phyloP scores from a whole-genome alignment of 2,888 invertebrate species.

The Meteorus colon region DNA sequence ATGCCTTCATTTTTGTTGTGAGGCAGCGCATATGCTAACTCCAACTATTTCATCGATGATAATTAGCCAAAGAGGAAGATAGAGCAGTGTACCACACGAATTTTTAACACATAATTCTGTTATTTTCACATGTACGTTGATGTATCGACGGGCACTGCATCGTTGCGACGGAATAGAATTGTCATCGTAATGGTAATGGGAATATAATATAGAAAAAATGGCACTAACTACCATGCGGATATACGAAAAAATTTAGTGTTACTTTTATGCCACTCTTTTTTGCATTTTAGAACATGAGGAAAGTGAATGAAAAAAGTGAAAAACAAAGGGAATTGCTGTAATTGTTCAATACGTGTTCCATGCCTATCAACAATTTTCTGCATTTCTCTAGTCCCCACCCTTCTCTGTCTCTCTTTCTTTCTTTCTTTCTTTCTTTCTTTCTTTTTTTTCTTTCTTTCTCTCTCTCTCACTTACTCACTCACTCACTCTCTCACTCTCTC shows the following conservation, averaged over 20 bases:
- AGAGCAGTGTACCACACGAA: not conserved
- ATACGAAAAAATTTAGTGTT: constrained; percentile 15
- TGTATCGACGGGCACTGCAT: constrained; percentile 51
- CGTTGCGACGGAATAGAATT: constrained; percentile 47
- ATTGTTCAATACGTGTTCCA: not conserved
- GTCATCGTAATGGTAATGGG: constrained; percentile 4
- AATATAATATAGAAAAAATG: constrained; percentile 5
- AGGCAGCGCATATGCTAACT: not conserved
- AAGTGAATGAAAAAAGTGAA: not conserved
- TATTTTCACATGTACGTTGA: constrained; percentile 54
- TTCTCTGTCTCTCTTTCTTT: not conserved
- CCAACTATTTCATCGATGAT: not conserved
- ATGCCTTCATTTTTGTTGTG: constrained; percentile 7
- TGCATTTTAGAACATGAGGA: not conserved
- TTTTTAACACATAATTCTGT: not conserved
- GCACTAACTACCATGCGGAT: not conserved
- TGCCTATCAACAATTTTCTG: not conserved
- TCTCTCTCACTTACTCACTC: not conserved
- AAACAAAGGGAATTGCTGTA: not conserved
- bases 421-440: too few species aligned
- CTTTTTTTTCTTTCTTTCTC: not conserved
- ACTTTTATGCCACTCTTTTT: not conserved
- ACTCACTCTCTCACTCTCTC: not conserved
- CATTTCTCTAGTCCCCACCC: not conserved
- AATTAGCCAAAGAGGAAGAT: not conserved